Conservation (phyloP, 1,140 invertebrate genomes). For the Oryctes rhinoceros region DNA sequence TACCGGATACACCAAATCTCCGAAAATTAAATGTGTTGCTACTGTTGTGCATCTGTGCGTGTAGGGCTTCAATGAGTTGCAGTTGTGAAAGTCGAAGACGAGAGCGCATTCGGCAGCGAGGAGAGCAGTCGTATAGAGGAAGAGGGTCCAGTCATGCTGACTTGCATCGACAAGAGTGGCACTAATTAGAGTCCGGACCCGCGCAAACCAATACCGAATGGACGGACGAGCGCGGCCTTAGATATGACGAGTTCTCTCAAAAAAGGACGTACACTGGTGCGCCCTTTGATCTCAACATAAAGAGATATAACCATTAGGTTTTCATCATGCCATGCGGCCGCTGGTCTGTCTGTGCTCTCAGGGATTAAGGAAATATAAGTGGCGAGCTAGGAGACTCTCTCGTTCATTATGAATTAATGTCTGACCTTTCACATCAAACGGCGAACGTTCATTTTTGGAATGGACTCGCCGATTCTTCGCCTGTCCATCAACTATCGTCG, state of each 20-base stretch:
- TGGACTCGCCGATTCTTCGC: constrained; percentile 49
- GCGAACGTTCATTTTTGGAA: constrained; percentile 59
- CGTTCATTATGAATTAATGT: constrained; percentile 62
- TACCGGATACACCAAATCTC: no score
- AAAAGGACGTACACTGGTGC: constrained; percentile 55
- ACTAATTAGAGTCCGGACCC: constrained; percentile 53
- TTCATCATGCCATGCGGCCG: constrained; percentile 60
- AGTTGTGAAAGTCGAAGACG: constrained; percentile 25
- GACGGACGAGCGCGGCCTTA: constrained; percentile 48
- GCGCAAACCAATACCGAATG: constrained; percentile 46
- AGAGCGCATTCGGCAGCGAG: constrained; percentile 24
- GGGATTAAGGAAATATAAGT: constrained; percentile 63
- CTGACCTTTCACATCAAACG: constrained; percentile 61
- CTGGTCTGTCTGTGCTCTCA: constrained; percentile 58
- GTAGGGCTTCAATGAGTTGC: constrained; percentile 6
- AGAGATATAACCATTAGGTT: constrained; percentile 63
- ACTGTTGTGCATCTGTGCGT: constrained; percentile 11
- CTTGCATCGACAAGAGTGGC: constrained; percentile 49
- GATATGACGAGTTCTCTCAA: constrained; percentile 57
- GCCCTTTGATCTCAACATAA: constrained; percentile 61
- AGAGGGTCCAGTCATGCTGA: constrained; percentile 46
- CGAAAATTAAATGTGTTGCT: neutral
- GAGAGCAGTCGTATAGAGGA: constrained; percentile 25
- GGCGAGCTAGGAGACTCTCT: constrained; percentile 59
- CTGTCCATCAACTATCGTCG: constrained; percentile 37